Evolutionary conservation across 2,797 vertebrate species (phyloP).

Genomic region (Falco biarmicus): DNA sequence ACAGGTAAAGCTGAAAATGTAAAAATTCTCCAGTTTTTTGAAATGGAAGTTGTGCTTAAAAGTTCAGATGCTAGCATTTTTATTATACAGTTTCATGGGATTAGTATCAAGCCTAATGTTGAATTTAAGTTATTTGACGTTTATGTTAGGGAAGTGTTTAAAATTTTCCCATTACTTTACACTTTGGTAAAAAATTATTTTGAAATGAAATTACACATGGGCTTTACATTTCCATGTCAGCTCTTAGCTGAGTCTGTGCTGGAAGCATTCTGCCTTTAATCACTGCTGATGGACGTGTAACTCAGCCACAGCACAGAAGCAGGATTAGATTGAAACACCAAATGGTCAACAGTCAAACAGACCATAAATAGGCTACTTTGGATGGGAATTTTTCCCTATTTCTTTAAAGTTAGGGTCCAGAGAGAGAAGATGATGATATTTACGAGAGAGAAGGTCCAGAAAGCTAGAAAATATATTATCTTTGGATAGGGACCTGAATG

Average conservation of each 20-base stretch:
- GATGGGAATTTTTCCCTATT: neutral
- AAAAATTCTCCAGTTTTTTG: neutral
- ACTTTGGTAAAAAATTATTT: neutral
- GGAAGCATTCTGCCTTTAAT: constrained; percentile 3
- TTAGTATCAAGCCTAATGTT: neutral
- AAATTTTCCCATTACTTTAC: neutral
- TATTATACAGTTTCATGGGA: neutral
- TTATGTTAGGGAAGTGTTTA: neutral
- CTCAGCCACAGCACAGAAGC: neutral
- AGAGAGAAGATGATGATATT: neutral
- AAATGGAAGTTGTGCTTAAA: neutral
- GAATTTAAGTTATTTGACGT: neutral
- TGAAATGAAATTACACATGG: neutral
- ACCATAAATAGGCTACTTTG: neutral
- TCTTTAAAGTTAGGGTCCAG: neutral
- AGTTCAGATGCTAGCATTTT: neutral
- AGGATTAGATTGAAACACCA: constrained; percentile 1
- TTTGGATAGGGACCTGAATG: neutral
- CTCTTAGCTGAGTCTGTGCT: neutral
- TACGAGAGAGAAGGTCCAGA: neutral
- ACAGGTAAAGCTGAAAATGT: neutral
- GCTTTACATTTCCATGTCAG: neutral
- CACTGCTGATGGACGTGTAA: neutral
- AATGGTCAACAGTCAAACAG: neutral
- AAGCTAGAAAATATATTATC: neutral